phyloP scores from a whole-genome alignment of 2,113 vertebrate genomes.

The Merops nubicus region DNA sequence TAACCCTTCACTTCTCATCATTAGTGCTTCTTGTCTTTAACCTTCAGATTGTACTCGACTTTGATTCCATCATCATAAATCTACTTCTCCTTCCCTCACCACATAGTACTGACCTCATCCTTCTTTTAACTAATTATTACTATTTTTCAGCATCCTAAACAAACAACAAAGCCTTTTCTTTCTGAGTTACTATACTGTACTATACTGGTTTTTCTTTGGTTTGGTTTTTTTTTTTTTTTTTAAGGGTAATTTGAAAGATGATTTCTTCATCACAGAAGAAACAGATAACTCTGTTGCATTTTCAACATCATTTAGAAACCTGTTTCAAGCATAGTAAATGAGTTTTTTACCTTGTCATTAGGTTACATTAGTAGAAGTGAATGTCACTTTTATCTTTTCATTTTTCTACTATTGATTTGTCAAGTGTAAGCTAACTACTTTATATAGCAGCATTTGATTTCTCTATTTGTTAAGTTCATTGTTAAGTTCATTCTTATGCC shows the following conservation, averaged over 20 bases:
- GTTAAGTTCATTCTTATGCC: neutral
- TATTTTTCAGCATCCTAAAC: neutral
- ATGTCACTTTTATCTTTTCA: neutral
- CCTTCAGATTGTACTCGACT: neutral
- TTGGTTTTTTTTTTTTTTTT: neutral
- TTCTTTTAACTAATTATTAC: neutral
- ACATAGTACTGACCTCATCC: neutral
- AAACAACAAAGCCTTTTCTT: neutral
- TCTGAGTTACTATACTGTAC: neutral
- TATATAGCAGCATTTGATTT: neutral
- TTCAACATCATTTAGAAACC: constrained; percentile 4
- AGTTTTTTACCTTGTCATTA: constrained; percentile 13
- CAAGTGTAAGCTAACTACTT: neutral
- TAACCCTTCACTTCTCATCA: neutral
- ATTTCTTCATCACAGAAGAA: neutral
- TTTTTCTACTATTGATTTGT: neutral
- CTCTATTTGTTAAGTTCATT: neutral
- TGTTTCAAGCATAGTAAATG: constrained; percentile 5
- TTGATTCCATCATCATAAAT: neutral
- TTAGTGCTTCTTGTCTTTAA: neutral
- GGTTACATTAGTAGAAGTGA: neutral
- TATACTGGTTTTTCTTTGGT: too few species aligned
- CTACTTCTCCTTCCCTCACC: neutral
- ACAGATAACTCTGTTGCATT: neutral
- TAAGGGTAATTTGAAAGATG: neutral